These are phyloP conservation scores for Jacana jacana DNA, from an alignment of 2,113 vertebrate species.

Conservation along the genomic window DNA sequence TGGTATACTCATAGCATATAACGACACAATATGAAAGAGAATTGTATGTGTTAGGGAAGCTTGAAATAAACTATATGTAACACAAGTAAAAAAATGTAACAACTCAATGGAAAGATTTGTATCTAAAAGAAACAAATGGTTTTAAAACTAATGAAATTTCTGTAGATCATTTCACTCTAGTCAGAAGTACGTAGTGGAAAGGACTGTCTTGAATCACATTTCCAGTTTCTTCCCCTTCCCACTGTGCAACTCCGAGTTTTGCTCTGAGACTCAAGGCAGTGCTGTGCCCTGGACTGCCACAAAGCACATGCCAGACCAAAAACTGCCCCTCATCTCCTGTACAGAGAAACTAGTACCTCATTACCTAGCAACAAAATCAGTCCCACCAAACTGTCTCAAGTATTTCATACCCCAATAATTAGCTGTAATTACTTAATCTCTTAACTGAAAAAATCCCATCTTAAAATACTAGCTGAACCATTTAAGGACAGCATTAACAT, in stretches of 20 bases:
- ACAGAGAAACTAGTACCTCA: background rate
- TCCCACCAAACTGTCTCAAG: background rate
- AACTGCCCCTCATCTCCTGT: background rate
- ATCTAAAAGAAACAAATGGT: background rate
- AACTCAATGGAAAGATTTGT: background rate
- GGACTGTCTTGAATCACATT: background rate
- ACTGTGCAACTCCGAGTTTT: background rate
- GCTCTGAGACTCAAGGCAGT: background rate
- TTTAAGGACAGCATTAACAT: slow-evolving; percentile 24
- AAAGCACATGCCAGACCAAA: fast-evolving
- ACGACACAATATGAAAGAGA: background rate
- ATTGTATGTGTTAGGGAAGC: background rate
- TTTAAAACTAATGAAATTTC: background rate
- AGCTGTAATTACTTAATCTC: background rate
- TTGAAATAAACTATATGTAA: background rate
- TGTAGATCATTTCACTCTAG: background rate
- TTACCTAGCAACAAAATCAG: background rate
- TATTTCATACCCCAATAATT: background rate
- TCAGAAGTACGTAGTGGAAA: background rate
- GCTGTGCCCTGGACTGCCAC: background rate
- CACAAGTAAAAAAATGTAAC: background rate
- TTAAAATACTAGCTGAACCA: background rate
- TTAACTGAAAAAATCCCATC: background rate
- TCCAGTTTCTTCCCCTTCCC: background rate
- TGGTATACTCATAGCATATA: background rate